phyloP scores from a whole-genome alignment of 2,888 invertebrate species.

The Zeuzera pyrina region DNA sequence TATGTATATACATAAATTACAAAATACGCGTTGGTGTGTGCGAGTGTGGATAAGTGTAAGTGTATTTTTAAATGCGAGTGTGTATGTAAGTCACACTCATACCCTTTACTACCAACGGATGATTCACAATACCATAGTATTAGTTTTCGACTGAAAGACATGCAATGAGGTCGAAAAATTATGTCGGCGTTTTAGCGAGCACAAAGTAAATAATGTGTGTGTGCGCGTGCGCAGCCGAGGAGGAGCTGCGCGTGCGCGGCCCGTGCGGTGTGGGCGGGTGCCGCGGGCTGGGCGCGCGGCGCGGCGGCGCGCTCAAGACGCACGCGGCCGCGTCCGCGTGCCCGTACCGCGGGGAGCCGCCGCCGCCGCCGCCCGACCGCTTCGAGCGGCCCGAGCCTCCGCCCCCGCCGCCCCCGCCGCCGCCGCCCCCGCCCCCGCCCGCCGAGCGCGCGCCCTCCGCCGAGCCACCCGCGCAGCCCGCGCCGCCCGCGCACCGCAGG shows the following conservation, averaged over 20 bases:
- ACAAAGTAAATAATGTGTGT: too few species aligned
- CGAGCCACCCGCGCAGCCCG: constrained; percentile 1
- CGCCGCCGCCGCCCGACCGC: constrained; percentile 28
- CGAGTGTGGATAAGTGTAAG: too few species aligned
- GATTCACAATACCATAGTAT: too few species aligned
- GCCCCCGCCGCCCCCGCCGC: constrained; percentile 12
- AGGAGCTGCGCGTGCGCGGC: constrained; percentile 73
- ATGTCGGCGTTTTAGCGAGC: too few species aligned
- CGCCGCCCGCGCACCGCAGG: background rate
- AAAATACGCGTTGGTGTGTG: too few species aligned
- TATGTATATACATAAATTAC: too few species aligned
- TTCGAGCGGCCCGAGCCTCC: constrained; percentile 22
- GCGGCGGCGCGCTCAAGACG: constrained; percentile 81
- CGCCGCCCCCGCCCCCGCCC: background rate
- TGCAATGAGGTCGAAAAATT: too few species aligned
- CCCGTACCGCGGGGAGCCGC: constrained; percentile 73
- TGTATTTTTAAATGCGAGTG: too few species aligned
- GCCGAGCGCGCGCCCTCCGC: background rate
- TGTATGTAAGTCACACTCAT: too few species aligned
- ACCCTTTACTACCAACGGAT: too few species aligned
- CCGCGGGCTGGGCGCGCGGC: constrained; percentile 90
- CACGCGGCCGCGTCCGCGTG: constrained; percentile 83
- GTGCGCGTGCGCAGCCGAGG: constrained; percentile 76
- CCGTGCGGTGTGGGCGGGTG: constrained; percentile 91
- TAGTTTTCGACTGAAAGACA: too few species aligned